These are phyloP conservation scores for Opisthocomus hoazin DNA, from an alignment of 2,113 vertebrate genomes.

Conservation along the genomic window DNA sequence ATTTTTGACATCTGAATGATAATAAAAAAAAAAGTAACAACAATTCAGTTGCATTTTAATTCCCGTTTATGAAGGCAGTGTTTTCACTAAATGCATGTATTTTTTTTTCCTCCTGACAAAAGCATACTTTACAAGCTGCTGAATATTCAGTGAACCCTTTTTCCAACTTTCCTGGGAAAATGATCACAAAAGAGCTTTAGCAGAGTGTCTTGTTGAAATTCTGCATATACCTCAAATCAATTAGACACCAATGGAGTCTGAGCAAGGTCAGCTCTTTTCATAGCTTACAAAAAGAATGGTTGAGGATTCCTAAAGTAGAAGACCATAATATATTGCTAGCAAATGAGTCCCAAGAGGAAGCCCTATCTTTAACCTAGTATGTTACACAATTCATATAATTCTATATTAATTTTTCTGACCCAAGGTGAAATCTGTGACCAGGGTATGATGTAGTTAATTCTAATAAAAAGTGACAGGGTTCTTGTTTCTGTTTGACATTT, in stretches of 20 bases:
- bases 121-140: constrained; percentile 26
- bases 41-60: constrained; percentile 41
- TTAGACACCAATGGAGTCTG: constrained; percentile 72
- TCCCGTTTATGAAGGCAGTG: constrained; percentile 7
- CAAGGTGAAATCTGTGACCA: constrained; percentile 85
- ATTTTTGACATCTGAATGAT: constrained; percentile 90
- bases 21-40: neutral
- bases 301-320: constrained; percentile 70
- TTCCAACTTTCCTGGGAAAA: constrained; percentile 57
- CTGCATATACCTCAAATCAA: constrained; percentile 72
- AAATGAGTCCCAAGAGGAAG: constrained; percentile 84
- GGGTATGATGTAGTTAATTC: constrained; percentile 80
- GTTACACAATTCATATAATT: constrained; percentile 82
- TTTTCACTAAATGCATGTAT: neutral
- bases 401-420: constrained; percentile 97
- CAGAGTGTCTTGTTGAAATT: constrained; percentile 68
- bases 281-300: constrained; percentile 69
- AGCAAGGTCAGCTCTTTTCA: constrained; percentile 77
- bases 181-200: constrained; percentile 54
- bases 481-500: constrained; percentile 85
- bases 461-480: constrained; percentile 87
- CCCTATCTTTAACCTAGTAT: constrained; percentile 79
- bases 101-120: constrained; percentile 46
- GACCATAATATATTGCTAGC: constrained; percentile 77
- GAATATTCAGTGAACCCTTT: constrained; percentile 55